Conservation (phyloP, 2,888 invertebrate genomes). For the Standfussiana lucernea region DNA sequence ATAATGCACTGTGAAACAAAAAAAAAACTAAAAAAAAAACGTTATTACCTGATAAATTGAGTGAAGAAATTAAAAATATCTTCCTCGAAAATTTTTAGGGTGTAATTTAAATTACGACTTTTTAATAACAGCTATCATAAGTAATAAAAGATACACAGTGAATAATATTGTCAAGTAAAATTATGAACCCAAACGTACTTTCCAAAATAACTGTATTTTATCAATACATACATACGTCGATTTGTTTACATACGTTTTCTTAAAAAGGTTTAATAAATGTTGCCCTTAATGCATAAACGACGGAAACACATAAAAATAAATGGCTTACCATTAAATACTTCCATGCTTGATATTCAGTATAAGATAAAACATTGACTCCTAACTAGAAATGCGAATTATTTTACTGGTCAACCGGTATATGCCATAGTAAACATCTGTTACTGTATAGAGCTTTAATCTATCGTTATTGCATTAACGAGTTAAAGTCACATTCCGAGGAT, state of each 20-base stretch:
- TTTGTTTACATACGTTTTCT: neutral
- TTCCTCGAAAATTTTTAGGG: neutral
- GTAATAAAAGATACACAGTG: neutral
- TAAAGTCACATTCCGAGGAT: neutral
- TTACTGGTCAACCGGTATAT: neutral
- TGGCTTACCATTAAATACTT: neutral
- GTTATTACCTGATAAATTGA: neutral
- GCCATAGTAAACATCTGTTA: neutral
- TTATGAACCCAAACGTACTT: neutral
- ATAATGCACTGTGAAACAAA: conserved; percentile 1
- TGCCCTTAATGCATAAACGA: neutral
- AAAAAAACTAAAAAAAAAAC: neutral
- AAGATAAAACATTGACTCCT: neutral
- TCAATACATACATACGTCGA: neutral
- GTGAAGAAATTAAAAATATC: neutral
- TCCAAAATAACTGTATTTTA: neutral
- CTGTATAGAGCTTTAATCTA: neutral
- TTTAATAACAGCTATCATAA: neutral
- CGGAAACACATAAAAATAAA: neutral
- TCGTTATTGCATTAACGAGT: neutral
- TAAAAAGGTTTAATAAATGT: neutral
- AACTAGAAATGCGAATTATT: neutral
- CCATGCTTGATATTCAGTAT: neutral
- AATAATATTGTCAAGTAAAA: neutral
- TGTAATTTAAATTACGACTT: neutral